Base-by-base conservation (phyloP, 2,113 vertebrate species). In the Globicephala melas region DNA sequence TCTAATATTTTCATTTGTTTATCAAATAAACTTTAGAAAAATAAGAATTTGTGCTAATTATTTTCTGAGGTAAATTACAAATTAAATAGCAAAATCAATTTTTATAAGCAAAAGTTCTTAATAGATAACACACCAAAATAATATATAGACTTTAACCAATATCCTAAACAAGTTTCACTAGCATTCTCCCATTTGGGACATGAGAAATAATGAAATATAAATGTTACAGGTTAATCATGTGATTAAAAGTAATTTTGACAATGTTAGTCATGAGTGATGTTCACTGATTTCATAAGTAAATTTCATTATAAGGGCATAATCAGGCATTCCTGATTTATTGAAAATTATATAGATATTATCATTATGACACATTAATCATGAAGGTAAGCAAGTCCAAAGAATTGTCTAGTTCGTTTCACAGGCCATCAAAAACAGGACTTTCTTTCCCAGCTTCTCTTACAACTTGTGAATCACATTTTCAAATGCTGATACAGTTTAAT, bases 11-110 rank as follows among this genome's bases (percentile, higher is more conserved):
- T 95, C 25, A 97, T 65, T 92, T 85, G 9, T 63, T 65, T 82
- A 73, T 33, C 28, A 86, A 95, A 93, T 60, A 82, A 96, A 82
- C 76, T 67, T 89, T 73, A 94, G 81, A 97, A 97, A 95, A 91
- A 85, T 87, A 87, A 93, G 11, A 62, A 96, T 79, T 71, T 94
- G 41, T 73, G 38, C 28, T 68, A 86, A 84, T 91, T 92, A 62
- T 76, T 89, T 86, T 81, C 71, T 89, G 10, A 95, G 88, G 41
- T 84, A 84, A 95, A 88, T 88, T 63, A 92, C 58, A 87, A 88
- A 62, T 71, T 87, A 84, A 76, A 84, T 31, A 91, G 55, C 55
- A 89, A 89, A 92, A 25, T 90, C 8, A 94, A 58, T 55, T 86
- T 93, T 79, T 63, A 87, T 87, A 17, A 89, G 47, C 15, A 67